Conservation (phyloP, 2,797 vertebrate genomes). For the Cetoscarus ocellatus region DNA sequence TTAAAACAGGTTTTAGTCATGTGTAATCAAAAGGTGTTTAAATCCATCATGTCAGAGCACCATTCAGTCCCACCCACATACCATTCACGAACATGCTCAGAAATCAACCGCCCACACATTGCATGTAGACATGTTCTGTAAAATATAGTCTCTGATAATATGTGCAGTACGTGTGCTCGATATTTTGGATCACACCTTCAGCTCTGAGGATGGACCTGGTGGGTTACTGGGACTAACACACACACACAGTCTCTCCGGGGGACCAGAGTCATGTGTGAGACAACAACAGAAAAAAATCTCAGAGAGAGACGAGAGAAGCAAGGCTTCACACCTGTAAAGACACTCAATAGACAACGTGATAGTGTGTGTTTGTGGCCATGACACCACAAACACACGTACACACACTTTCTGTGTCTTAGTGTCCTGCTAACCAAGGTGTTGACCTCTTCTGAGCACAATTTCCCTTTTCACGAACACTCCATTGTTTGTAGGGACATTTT, state of each 20-base stretch:
- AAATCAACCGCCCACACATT: conserved; percentile 14
- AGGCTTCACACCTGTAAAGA: conserved; percentile 39
- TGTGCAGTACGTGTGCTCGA: neutral
- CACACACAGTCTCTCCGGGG: neutral
- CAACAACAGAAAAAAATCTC: conserved; percentile 42
- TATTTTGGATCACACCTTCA: conserved; percentile 1
- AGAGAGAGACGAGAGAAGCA: conserved; percentile 18
- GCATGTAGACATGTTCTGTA: neutral
- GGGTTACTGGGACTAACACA: neutral
- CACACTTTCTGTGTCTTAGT: conserved; percentile 74
- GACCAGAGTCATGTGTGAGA: conserved; percentile 21
- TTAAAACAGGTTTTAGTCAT: too few relatives aligned
- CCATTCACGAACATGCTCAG: conserved; percentile 8
- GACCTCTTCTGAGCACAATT: conserved; percentile 67
- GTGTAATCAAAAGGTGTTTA: neutral
- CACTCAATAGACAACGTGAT: conserved; percentile 35
- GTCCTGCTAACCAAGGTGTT: conserved; percentile 54
- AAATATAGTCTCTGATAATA: neutral
- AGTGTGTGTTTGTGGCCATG: conserved; percentile 35
- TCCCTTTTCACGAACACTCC: conserved; percentile 63
- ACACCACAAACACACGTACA: conserved; percentile 37
- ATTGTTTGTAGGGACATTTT: conserved; percentile 10
- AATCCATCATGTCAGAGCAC: neutral
- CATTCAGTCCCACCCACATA: conserved; percentile 4
- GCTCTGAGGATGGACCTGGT: neutral